A percentile compares a stretch with the other conserved stretches of the same genome.
These are phyloP conservation scores for Eupithecia subumbrata DNA, from an alignment of 2,888 invertebrate genomes.

Conservation along the genomic window DNA sequence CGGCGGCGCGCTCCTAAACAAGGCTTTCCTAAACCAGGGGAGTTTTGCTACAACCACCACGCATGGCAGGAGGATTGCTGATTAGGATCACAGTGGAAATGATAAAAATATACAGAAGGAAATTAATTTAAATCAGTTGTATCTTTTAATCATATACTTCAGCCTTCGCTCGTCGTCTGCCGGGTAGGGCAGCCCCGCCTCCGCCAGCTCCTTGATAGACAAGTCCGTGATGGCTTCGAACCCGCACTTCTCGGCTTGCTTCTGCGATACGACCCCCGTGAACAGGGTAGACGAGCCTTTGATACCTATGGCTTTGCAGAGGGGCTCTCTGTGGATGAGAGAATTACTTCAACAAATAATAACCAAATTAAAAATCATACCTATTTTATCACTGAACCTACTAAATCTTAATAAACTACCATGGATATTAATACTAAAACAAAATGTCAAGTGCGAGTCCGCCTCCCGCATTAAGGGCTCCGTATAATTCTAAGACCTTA, in stretches of 20 bases:
- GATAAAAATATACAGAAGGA: no score
- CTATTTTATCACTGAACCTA: background rate
- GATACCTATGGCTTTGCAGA: conserved; percentile 56
- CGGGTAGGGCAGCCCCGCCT: conserved; percentile 61
- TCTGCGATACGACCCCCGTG: conserved; percentile 67
- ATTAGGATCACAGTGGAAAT: no score
- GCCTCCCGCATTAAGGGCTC: no score
- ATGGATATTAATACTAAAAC: no score
- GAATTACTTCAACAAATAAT: background rate
- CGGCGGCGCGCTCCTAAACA: no score
- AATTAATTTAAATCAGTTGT: background rate
- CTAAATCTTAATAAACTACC: no score
- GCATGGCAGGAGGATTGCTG: no score
- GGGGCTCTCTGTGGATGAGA: conserved; percentile 54
- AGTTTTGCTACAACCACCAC: no score
- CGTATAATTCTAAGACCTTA: no score
- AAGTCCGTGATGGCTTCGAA: conserved; percentile 56
- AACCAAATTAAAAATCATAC: background rate
- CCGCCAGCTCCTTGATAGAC: conserved; percentile 57
- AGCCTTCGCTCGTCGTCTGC: conserved; percentile 54
- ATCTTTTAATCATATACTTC: conserved; percentile 67
- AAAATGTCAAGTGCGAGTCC: no score
- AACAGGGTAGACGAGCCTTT: conserved; percentile 67
- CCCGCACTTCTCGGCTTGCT: conserved; percentile 57
- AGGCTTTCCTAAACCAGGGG: no score